phyloP scores from a whole-genome alignment of 64 coral and sea anemone species.

The Anthopleura sola region DNA sequence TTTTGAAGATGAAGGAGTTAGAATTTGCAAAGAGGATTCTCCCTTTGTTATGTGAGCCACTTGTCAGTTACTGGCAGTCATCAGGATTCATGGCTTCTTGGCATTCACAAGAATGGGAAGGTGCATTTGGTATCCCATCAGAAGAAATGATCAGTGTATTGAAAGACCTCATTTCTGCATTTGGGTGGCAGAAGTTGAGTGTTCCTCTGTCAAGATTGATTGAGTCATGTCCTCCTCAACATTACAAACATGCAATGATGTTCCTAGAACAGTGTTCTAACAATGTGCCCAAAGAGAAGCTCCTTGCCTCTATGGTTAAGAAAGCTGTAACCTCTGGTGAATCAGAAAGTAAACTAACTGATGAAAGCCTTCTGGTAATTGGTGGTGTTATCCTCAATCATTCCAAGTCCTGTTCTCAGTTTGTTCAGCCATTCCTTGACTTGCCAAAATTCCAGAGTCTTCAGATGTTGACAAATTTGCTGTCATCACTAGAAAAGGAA shows the following conservation, averaged over 20 bases:
- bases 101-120: background rate
- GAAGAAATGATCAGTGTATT: background rate
- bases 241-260: background rate
- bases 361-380: slow-evolving; percentile 1
- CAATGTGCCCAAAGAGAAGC: slow-evolving; percentile 1
- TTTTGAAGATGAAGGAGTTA: background rate
- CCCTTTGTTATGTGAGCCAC: background rate
- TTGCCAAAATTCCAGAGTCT: slow-evolving; percentile 1
- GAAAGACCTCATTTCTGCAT: background rate
- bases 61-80: background rate
- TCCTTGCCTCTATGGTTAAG: background rate
- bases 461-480: background rate
- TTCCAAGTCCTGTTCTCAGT: background rate
- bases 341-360: background rate
- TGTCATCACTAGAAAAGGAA: background rate
- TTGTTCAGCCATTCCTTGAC: background rate
- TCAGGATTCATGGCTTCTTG: background rate
- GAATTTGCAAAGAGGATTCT: background rate
- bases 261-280: slow-evolving; percentile 10
- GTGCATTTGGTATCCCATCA: slow-evolving; percentile 12
- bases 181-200: background rate
- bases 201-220: background rate
- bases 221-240: background rate
- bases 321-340: background rate
- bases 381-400: background rate